A percentile compares a stretch with the other conserved stretches of the same genome.
These are phyloP conservation scores for Monochamus alternatus DNA, from an alignment of 2,888 invertebrate species.

Conservation along the genomic window DNA sequence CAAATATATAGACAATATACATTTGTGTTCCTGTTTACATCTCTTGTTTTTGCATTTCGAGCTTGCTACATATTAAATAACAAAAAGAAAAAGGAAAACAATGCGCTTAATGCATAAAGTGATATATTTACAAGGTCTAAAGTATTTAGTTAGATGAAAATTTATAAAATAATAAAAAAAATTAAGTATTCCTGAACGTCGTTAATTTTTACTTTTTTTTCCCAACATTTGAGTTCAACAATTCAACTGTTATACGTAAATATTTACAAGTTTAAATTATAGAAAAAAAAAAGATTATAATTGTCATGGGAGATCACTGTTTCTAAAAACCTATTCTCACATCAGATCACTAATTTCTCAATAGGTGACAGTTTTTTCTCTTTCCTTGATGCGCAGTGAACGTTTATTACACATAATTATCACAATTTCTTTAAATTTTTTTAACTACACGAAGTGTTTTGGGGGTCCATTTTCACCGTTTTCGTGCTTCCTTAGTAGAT, in stretches of 20 bases:
- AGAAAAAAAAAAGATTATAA: slow-evolving; percentile 58
- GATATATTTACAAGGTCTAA: slow-evolving; percentile 57
- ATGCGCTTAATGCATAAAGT: slow-evolving; percentile 60
- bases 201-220: slow-evolving; percentile 36
- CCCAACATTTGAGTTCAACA: slow-evolving; percentile 35
- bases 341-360: slow-evolving; percentile 63
- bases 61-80: slow-evolving; percentile 66
- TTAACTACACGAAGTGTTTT: slow-evolving; percentile 54
- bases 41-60: slow-evolving; percentile 56
- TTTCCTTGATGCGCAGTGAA: slow-evolving; percentile 46
- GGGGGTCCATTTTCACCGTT: slow-evolving; percentile 29
- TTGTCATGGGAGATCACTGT: slow-evolving; percentile 69
- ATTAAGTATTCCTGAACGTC: slow-evolving; percentile 54
- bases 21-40: slow-evolving; percentile 61
- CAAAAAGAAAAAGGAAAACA: slow-evolving; percentile 63
- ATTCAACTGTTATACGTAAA: slow-evolving; percentile 33
- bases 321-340: slow-evolving; percentile 61
- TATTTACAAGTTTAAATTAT: slow-evolving; percentile 52
- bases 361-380: slow-evolving; percentile 53
- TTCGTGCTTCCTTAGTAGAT: slow-evolving; percentile 76
- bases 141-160: slow-evolving; percentile 47
- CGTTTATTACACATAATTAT: slow-evolving; percentile 66
- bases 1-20: slow-evolving; percentile 68
- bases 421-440: slow-evolving; percentile 62
- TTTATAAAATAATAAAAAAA: slow-evolving; percentile 51